Evolutionary conservation across 2,888 invertebrate species (phyloP).

Genomic region (Nephrotoma appendiculata): DNA sequence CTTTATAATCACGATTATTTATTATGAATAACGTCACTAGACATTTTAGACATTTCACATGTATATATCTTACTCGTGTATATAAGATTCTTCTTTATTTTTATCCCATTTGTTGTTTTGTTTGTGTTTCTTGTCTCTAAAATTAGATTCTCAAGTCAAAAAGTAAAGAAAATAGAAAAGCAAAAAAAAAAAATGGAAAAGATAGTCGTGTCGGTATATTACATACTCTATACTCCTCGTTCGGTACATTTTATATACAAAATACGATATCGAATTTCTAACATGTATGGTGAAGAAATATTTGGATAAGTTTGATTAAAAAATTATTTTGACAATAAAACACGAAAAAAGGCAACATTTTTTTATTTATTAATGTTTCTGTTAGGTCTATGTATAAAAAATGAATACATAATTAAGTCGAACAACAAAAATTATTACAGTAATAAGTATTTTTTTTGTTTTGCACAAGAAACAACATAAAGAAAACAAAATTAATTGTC

Average conservation of each 20-base stretch:
- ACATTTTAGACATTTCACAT: slow-evolving; percentile 1
- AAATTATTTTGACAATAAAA: neutral
- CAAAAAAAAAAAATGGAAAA: neutral
- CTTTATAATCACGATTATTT: neutral
- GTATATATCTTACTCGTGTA: neutral
- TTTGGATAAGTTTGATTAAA: neutral
- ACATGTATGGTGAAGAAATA: neutral
- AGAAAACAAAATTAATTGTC: neutral
- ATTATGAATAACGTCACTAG: slow-evolving; percentile 3
- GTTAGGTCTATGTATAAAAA: neutral
- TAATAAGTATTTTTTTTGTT: neutral
- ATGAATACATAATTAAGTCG: neutral
- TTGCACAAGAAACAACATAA: neutral
- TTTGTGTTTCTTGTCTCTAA: slow-evolving; percentile 1
- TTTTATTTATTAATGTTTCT: neutral
- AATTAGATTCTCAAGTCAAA: slow-evolving; percentile 3
- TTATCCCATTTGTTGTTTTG: neutral
- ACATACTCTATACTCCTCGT: neutral
- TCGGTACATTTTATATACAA: neutral
- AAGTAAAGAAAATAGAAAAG: neutral
- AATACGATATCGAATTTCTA: neutral
- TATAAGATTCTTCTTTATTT: slow-evolving; percentile 1
- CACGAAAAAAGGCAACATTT: neutral
- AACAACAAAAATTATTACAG: neutral
- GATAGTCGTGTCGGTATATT: neutral